Evolutionary conservation across 2,797 vertebrate species (phyloP), one percentile per base, ranked within the genome.

Genomic region (Lagocephalus sceleratus): DNA sequence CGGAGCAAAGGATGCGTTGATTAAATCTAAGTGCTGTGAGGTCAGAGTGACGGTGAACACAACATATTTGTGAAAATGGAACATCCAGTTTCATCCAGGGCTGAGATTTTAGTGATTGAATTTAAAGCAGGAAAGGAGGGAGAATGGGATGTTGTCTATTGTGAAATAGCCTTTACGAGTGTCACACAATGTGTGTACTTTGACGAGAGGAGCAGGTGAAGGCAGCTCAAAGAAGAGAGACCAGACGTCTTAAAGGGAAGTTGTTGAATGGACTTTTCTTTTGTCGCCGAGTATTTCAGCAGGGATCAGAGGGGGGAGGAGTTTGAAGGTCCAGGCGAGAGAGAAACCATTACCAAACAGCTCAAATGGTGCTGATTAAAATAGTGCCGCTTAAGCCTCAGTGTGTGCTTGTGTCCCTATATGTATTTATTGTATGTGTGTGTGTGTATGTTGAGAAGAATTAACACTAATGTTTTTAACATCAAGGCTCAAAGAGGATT

Each of bases 391-490:
- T 60, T 73, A 63, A 75, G 65, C 57, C 51, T 41, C 7, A 38
- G 53, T 41, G 22, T 64, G 57, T 53, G 44, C 56, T 39, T 32
- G 38, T 61, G 51, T 22, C n/a, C 40, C 15, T 42, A 25, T 25
- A 25, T 25, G 23, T 7, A 25, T 25, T 5, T 25, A 25, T 10
- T 41, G 53, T 38, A 21, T 65, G 57, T 53, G 45, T 60, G 43
- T 35, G 29, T 63, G 51, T 26, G 20, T 42, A 20, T 19, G 12
- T 3, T 64, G 49, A 69, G 55, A 60, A 45, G 51, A 51, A 55
- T 73, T 79, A 85, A 83, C 76, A 77, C 63, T 42, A 17, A 78
- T 74, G 80, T 78, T 76, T 86, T 84, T 78, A 81, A 70, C 68
- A 69, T 73, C 65, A 74, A 77, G 79, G 64, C 68, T 57, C 62